Evolutionary conservation across 1,140 invertebrate species (phyloP).

Genomic region (Ceratosolen solmsi): DNA sequence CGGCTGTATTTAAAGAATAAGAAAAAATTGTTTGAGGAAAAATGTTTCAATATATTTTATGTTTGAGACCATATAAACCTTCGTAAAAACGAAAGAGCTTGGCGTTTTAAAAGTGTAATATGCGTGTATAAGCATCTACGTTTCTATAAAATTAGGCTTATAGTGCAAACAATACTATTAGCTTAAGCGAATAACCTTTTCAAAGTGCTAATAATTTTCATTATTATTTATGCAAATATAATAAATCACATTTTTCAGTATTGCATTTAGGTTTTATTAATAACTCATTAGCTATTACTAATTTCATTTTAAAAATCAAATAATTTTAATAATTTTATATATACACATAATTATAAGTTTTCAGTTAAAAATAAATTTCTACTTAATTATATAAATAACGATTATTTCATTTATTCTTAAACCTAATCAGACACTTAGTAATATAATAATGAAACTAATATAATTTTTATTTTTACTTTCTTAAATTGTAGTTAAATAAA

Average conservation of each 20-base stretch:
- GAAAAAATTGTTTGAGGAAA: constrained; percentile 28
- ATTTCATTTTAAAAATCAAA: no score
- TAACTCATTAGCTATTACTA: no score
- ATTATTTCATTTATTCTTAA: not conserved
- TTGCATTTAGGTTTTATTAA: no score
- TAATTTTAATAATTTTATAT: no score
- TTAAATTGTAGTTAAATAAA: not conserved
- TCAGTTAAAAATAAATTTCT: no score
- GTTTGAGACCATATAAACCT: not conserved
- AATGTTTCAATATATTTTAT: constrained; percentile 15
- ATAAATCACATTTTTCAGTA: no score
- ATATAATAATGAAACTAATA: no score
- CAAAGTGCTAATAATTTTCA: constrained; percentile 9
- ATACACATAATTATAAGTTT: no score
- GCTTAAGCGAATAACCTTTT: not conserved
- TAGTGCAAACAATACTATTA: not conserved
- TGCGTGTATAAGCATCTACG: not conserved
- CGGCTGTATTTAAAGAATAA: constrained; percentile 35
- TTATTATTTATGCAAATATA: not conserved
- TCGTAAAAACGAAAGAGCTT: not conserved
- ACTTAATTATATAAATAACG: no score
- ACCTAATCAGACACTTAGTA: not conserved
- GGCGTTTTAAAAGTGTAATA: constrained; percentile 44
- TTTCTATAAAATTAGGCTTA: constrained; percentile 34
- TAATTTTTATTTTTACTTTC: no score